These are phyloP conservation scores for Clarias pachynema DNA, from an alignment of 2,797 vertebrate species.

Conservation along the genomic window DNA sequence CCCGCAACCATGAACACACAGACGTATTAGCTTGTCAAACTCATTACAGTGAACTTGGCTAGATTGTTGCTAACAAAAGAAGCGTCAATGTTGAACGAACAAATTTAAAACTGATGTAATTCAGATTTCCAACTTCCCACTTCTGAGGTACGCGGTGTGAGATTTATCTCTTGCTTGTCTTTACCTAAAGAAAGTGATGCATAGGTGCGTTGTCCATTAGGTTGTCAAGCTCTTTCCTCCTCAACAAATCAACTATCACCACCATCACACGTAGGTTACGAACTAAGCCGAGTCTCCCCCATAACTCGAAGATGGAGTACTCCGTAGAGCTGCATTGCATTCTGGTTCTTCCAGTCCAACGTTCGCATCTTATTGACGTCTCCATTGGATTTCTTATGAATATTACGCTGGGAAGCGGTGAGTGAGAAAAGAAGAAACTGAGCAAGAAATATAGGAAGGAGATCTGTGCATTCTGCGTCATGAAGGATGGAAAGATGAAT, in stretches of 20 bases:
- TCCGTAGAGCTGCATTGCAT: background rate
- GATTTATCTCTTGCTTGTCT: background rate
- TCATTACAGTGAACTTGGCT: background rate
- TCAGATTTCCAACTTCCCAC: background rate
- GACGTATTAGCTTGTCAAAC: background rate
- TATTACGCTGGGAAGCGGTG: background rate
- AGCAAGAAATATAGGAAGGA: background rate
- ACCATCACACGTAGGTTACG: background rate
- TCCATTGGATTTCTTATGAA: background rate
- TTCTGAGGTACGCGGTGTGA: background rate
- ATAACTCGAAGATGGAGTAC: too few species aligned
- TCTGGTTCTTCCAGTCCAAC: background rate
- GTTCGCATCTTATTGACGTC: background rate
- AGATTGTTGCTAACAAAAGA: background rate
- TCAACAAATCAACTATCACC: background rate
- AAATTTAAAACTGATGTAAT: too few species aligned
- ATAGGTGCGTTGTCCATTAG: background rate
- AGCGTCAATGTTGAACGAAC: background rate
- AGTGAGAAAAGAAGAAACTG: background rate
- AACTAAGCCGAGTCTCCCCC: background rate
- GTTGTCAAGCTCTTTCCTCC: background rate
- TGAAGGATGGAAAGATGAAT: constrained; percentile 56
- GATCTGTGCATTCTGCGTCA: constrained; percentile 10
- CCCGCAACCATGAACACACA: background rate
- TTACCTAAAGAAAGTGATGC: background rate